Percentiles rank a stretch among this genome's conserved stretches.
Conservation (phyloP, 2,888 invertebrate genomes). For the Trilocha varians region DNA sequence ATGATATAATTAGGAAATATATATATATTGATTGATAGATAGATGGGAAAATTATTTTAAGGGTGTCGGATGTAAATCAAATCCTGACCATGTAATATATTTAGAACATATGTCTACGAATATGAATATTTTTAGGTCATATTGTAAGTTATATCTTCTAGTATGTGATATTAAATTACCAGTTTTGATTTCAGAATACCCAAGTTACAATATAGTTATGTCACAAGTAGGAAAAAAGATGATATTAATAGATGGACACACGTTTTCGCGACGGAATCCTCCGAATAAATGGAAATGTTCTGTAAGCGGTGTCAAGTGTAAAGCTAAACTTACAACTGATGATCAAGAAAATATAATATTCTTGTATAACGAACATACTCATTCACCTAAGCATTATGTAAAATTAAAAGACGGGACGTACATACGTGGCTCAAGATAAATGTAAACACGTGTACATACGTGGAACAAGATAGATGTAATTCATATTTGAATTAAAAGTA, state of each 20-base stretch:
- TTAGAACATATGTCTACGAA: no score
- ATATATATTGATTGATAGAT: no score
- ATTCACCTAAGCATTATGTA: conserved; percentile 22
- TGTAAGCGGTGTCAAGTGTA: conserved; percentile 19
- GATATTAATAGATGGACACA: conserved; percentile 19
- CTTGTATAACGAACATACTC: conserved; percentile 24
- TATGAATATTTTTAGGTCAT: no score
- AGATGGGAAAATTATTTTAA: no score
- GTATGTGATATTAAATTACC: no score
- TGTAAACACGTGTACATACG: no score
- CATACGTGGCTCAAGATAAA: conserved; percentile 8
- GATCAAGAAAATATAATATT: conserved; percentile 16
- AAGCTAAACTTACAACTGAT: conserved; percentile 14
- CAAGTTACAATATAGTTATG: conserved; percentile 19
- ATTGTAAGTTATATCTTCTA: no score
- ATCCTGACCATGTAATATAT: no score
- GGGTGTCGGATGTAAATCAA: no score
- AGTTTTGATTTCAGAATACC: not conserved
- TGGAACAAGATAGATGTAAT: not conserved
- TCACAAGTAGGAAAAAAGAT: conserved; percentile 26
- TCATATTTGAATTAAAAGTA: no score
- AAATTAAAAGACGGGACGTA: conserved; percentile 9
- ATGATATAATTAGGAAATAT: no score
- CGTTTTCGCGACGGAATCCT: no score
- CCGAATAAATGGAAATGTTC: conserved; percentile 28